phyloP scores from a whole-genome alignment of 2,797 vertebrate species.

The Falco biarmicus region DNA sequence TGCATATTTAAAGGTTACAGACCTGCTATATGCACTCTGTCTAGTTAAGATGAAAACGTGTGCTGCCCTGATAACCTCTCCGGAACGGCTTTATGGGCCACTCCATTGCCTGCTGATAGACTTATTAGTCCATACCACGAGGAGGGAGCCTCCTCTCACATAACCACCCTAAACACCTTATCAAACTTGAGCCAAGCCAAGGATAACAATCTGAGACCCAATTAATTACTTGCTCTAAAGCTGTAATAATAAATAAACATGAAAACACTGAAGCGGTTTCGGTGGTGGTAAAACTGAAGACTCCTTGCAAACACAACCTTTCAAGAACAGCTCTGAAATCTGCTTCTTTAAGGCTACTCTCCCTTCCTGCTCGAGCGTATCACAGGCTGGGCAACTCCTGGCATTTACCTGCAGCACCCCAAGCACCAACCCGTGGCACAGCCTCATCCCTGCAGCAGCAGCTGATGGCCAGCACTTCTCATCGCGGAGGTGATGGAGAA shows the following conservation, averaged over 20 bases:
- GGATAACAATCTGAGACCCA: constrained; percentile 82
- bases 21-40: constrained; percentile 64
- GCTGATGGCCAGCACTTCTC: not conserved
- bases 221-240: constrained; percentile 86
- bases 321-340: not conserved
- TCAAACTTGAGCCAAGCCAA: constrained; percentile 68
- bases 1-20: not conserved
- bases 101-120: constrained; percentile 77
- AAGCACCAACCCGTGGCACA: not conserved
- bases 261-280: constrained; percentile 68
- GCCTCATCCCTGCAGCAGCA: not conserved
- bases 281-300: constrained; percentile 50
- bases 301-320: not conserved
- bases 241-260: constrained; percentile 63
- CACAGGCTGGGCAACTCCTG: not conserved
- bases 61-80: constrained; percentile 79
- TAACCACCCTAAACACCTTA: constrained; percentile 82
- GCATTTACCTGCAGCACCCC: not conserved
- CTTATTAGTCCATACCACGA: constrained; percentile 80
- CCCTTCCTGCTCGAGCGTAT: not conserved
- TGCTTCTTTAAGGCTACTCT: not conserved
- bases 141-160: constrained; percentile 76
- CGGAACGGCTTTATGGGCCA: constrained; percentile 69
- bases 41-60: constrained; percentile 79
- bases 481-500: not conserved